Base-by-base conservation (phyloP, 1,140 invertebrate genomes). In the Amyelois transitella region DNA sequence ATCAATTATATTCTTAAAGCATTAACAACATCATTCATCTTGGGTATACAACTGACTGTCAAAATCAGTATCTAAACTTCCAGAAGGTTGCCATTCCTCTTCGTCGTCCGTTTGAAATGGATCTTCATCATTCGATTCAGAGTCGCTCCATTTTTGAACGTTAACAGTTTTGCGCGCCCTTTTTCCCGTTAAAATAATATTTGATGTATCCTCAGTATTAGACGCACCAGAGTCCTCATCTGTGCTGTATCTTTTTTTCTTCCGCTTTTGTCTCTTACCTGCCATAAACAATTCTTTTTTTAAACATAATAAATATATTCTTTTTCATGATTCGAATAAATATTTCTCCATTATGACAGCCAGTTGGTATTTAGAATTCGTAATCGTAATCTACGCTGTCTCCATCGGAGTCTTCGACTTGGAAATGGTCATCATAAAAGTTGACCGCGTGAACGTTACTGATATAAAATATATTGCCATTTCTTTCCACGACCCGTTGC, bases 381-480 rank as follows among this genome's bases (percentile, higher is more conserved):
- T 85, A 86, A 67, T 85, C 83, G 55, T 64, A 77, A 55, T 86
- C 83, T 22, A 81, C 83, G 56, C 77, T 85, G 50, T 86, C 81
- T 2, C 77, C 81, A 24, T 86, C 83, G 0, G 69, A 75, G 52
- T 86, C 83, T 18, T 77, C 77, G 0, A 75, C 71, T 60, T 73
- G 58, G 25, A 82, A 81, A 44, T 72, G 77, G 21, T 85, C 80
- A 44, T 86, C 81, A 58, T 82, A 76, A 55, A 86, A 79, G 55
- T 83, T 81, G 14, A 85, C 81, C 0, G 74, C 53, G 14, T 75
- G 69, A 6, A 80, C 81, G 49, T 83, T 81, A 38, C 32, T 38
- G 53, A 86, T 79, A 58, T 76, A 78, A 63, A 73, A 78, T 18
- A 73, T 52, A 56, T 80, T 81, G 32, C 81, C 83, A 47, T 71